Evolutionary conservation across 2,888 invertebrate genomes (phyloP), one percentile per base, ranked within the genome.

Genomic region (Dolichomitus sp.): DNA sequence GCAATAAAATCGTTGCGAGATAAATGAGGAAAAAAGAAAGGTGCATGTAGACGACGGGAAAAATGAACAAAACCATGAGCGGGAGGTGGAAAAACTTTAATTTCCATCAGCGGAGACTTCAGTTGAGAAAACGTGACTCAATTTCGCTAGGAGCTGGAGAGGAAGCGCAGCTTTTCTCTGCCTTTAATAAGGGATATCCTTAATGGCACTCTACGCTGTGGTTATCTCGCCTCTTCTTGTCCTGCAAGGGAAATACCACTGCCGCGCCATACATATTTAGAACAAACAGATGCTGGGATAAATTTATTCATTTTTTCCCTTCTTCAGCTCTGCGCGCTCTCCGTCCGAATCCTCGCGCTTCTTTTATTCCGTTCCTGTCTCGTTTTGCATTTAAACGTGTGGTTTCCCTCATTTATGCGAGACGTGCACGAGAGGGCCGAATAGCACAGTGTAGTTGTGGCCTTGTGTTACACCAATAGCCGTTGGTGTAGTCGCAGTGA

Each of bases 311-410:
- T 66, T 75, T 74, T 61, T 69, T 52, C 23, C 19, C 19, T 57
- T 33, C 57, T 65, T 68, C 48, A 45, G 61, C 42, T 12, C 23
- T 14, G 17, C 30, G 69, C 48, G 37, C 70, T 65, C 65, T 42
- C 23, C 66, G 45, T 50, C 30, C 40, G 68, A 75, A 48, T 50
- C 57, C 30, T 33, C 50, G 65, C 33, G 14, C 40, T 72, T 48
- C 37, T 33, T 17, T 63, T 63, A 61, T 70, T 82, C 19, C 59
- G 54, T 27, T 70, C n/a, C 33, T 83, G 54, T 23, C 87, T 76
- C 73, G 86, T 85, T 90, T 87, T 88, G 89, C 88, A 89, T 90
- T 88, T 87, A 89, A 89, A 89, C 88, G 85, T 84, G 88, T 85
- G 86, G 83, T 81, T 78, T 72, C 73, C 75, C 59, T 79, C 78